Percentiles rank a stretch among this genome's conserved stretches.
These are phyloP conservation scores for Zaprionus inermis DNA, from an alignment of 1,140 invertebrate genomes.

Conservation along the genomic window DNA sequence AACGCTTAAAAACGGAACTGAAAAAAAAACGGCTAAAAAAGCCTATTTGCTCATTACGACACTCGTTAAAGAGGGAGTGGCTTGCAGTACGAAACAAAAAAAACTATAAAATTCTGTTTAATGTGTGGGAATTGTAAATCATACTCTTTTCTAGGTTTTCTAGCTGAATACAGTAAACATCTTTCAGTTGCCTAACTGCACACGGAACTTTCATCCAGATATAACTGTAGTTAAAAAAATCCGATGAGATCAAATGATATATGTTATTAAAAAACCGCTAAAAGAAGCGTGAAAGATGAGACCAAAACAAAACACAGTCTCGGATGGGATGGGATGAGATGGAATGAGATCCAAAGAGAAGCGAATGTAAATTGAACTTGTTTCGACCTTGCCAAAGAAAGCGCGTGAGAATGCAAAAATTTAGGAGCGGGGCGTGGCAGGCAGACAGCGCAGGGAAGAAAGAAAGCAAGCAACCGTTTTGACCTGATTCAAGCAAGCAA, in stretches of 20 bases:
- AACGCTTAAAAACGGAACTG: conserved; percentile 1
- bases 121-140: not conserved
- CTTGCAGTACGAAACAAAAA: not conserved
- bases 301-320: not conserved
- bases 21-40: conserved; percentile 13
- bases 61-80: conserved; percentile 18
- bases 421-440: conserved; percentile 14
- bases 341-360: not conserved
- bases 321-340: not conserved
- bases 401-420: conserved; percentile 44
- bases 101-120: not conserved
- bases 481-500: conserved; percentile 63
- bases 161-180: not conserved
- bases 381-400: conserved; percentile 46
- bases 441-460: conserved; percentile 45
- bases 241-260: conserved; percentile 16
- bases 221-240: conserved; percentile 3
- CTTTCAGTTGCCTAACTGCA: too few relatives aligned
- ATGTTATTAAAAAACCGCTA: conserved; percentile 30
- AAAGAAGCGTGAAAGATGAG: not conserved
- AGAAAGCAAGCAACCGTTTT: conserved; percentile 80
- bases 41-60: conserved; percentile 4
- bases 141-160: not conserved
- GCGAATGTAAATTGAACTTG: conserved; percentile 34
- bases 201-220: not conserved